These are phyloP conservation scores for Pygoscelis antarcticus DNA, from an alignment of 2,113 vertebrate species.

Conservation along the genomic window DNA sequence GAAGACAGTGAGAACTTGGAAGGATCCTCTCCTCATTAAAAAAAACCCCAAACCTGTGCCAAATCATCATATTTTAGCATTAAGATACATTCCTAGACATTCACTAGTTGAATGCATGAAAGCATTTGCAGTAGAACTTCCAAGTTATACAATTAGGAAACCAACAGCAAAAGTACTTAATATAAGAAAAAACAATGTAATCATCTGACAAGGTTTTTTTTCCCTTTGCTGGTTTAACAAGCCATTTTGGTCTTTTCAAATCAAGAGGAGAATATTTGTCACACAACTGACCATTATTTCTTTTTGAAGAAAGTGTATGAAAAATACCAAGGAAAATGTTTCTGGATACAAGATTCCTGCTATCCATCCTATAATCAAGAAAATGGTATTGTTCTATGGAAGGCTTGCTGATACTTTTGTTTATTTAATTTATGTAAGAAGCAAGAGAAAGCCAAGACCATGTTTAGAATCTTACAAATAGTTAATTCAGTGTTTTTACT, in stretches of 20 bases:
- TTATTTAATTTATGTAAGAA: not conserved
- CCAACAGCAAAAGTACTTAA: not conserved
- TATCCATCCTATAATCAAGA: not conserved
- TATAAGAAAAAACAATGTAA: not conserved
- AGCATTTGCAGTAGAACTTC: not conserved
- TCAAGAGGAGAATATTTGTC: not conserved
- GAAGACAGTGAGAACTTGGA: not conserved
- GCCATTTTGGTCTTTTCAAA: not conserved
- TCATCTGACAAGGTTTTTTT: not conserved
- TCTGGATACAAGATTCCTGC: not conserved
- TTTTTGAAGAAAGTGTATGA: not conserved
- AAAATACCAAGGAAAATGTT: not conserved
- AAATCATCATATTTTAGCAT: not conserved
- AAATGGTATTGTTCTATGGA: not conserved
- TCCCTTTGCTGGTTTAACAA: not conserved
- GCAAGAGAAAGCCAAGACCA: not conserved
- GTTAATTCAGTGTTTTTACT: not conserved
- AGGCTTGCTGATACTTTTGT: not conserved
- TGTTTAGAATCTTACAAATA: not conserved
- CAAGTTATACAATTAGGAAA: not conserved
- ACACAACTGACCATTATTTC: not conserved
- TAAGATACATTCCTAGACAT: not conserved
- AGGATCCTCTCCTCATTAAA: not conserved
- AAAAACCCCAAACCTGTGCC: not conserved
- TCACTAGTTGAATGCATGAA: not conserved